Base-by-base conservation (phyloP, 2,797 vertebrate genomes). In the Otus scops region DNA sequence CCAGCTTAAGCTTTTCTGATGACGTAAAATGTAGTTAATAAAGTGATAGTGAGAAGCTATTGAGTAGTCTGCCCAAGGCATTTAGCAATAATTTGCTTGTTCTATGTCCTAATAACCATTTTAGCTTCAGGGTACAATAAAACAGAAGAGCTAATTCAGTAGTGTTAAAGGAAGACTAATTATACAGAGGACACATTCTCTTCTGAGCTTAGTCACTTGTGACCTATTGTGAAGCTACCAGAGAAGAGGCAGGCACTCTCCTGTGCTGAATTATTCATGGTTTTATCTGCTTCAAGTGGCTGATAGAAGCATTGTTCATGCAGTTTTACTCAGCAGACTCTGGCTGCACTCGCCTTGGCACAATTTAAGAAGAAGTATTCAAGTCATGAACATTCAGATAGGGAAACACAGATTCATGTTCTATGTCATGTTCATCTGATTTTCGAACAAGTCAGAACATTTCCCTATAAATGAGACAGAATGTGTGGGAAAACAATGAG, bases 21-120 rank as follows among this genome's bases (percentile, higher is more conserved):
- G 56, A 96, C 7, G 20, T 92, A 79, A 92, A 73, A 65, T 64
- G 63, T 64, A 67, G 76, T 93, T 97, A 90, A 90, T 92, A 93
- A 85, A 97, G 90, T 93, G 77, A 85, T 81, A 94, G 94, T 91
- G 86, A 94, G 91, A 94, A 86, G 50, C 30, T 98, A 94, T 82
- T 93, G 91, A 96, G 95, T 93, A 95, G 93, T 93, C 92, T 94
- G 92, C 92, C 71, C 43, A 70, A 95, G 95, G 95, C 88, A 67
- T 96, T 97, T 93, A 93, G 82, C 89, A 96, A 97, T 97, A 95
- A 97, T 97, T 96, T 97, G 89, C 93, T 98, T 98, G 89, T 97
- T 97, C 97, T 96, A 81, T 97, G 96, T 97, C 85, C 95, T 96
- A 97, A 97, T 95, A 97, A 96, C 86, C 88, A 82, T 93, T 96